phyloP scores from a whole-genome alignment of 2,113 vertebrate genomes.

The Lethenteron camtschaticum region DNA sequence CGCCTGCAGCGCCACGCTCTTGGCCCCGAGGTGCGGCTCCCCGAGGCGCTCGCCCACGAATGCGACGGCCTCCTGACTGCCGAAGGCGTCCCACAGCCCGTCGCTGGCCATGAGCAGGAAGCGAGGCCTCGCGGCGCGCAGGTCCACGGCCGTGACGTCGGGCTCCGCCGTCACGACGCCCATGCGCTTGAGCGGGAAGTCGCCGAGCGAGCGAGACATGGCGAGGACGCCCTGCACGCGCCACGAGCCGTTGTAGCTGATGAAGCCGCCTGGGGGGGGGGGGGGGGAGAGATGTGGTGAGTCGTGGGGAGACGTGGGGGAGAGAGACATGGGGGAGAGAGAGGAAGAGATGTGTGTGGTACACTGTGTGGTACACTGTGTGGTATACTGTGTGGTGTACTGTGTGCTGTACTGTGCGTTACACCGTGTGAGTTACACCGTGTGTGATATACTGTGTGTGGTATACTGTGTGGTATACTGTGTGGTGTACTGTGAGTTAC shows the following conservation, averaged over 20 bases:
- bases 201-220: slow-evolving; percentile 87
- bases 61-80: slow-evolving; percentile 83
- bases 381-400: too few relatives aligned
- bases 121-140: slow-evolving; percentile 80
- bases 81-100: slow-evolving; percentile 95
- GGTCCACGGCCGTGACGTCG: slow-evolving; percentile 76
- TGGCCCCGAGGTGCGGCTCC: slow-evolving; percentile 87
- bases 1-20: slow-evolving; percentile 94
- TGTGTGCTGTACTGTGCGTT: too few relatives aligned
- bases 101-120: slow-evolving; percentile 97
- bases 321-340: too few relatives aligned
- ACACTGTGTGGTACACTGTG: too few relatives aligned
- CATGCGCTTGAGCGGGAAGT: slow-evolving; percentile 90
- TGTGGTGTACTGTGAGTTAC: too few relatives aligned
- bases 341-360: too few relatives aligned
- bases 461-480: too few relatives aligned
- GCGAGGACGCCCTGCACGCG: slow-evolving; percentile 90
- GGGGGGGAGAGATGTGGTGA: background rate
- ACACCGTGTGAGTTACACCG: too few relatives aligned
- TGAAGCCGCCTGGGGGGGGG: slow-evolving; percentile 54
- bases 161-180: slow-evolving; percentile 82
- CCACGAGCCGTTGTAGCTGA: slow-evolving; percentile 97
- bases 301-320: too few relatives aligned
- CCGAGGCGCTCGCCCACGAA: slow-evolving; percentile 84
- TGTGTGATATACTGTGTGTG: too few relatives aligned